A percentile compares a stretch with the other conserved stretches of the same genome.
Conservation (phyloP, 2,888 invertebrate genomes). For the Odontomyia ornata region DNA sequence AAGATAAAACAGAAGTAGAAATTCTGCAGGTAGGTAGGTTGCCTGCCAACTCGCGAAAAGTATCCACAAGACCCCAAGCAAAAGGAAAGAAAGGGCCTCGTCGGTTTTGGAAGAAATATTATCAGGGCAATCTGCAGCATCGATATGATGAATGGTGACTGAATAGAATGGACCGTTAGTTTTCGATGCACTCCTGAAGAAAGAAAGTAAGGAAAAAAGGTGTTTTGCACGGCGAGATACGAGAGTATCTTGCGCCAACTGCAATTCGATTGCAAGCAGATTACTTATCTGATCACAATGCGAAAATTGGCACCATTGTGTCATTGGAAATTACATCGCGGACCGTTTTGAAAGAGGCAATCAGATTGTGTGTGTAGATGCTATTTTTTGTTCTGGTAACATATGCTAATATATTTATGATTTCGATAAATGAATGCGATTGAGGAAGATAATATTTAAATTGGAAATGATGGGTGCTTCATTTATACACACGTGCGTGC, state of each 20-base stretch:
- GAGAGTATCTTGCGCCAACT: not conserved
- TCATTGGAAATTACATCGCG: conserved; percentile 27
- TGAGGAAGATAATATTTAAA: not conserved
- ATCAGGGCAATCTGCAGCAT: conserved; percentile 32
- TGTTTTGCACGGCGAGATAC: conserved; percentile 14
- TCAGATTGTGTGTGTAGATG: conserved; percentile 25
- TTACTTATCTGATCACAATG: conserved; percentile 40
- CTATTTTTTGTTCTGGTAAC: not conserved
- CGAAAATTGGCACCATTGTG: conserved; percentile 43
- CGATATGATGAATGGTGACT: conserved; percentile 44
- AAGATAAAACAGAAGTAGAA: not conserved
- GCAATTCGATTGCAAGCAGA: conserved; percentile 34
- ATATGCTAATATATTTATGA: not conserved
- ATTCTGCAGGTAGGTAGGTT: not conserved
- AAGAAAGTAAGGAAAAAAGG: conserved; percentile 29
- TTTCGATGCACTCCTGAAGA: not conserved
- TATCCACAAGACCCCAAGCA: not conserved
- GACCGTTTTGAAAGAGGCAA: conserved; percentile 13
- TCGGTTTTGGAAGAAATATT: conserved; percentile 33
- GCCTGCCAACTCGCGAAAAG: not conserved
- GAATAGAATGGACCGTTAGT: conserved; percentile 44
- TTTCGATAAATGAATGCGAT: conserved; percentile 6
- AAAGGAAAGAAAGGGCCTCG: conserved; percentile 12
- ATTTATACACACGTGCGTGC: not conserved
- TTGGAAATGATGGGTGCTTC: not conserved